Evolutionary conservation across 2,797 vertebrate genomes (phyloP), one percentile per base, ranked within the genome.

Genomic region (Staurois parvus): DNA sequence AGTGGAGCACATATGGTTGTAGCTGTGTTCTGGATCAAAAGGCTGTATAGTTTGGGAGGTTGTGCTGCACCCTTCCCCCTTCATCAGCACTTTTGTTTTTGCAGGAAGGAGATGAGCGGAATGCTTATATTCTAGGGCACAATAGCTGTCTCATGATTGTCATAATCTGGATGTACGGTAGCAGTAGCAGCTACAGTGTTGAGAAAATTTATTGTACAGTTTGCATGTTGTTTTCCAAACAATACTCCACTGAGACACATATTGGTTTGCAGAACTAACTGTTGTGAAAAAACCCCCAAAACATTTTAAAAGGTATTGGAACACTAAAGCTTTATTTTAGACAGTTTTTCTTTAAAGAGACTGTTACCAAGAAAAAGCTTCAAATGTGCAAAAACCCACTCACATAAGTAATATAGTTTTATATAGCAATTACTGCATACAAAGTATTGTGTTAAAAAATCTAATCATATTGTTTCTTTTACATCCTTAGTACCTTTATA

Each of bases 31-130:
- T 56, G 59, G 73, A 66, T 76, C 66, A 72, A n/a, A 29, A 32
- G 62, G n/a, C 75, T 72, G 76, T 69, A 64, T 64, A 72, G 75
- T 78, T 84, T 84, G 26, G 56, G 70, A 80, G 29, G 34, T 64
- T 62, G n/a, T 30, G 69, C 72, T 26, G 29, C 8, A 37, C 76
- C 84, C 56, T 68, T 30, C 84, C 84, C 84, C 76, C 19, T 70
- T 75, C 42, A 84, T 66, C 74, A 69, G 42, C 29, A n/a, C 67
- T 56, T 52, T 19, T 75, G 69, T 73, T 68, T 74, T 85, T 67
- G 74, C 66, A 37, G 32, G 68, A 45, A 73, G 76, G 83, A 74
- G 45, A 72, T 78, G 66, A 69, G 12, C 75, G 67, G 64, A 26
- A 84, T 84, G 75, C 82, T 84, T 56, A 19, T 69, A 67, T 29